Evolutionary conservation across 2,888 invertebrate genomes (phyloP).

Genomic region (Drosophila koepferae): DNA sequence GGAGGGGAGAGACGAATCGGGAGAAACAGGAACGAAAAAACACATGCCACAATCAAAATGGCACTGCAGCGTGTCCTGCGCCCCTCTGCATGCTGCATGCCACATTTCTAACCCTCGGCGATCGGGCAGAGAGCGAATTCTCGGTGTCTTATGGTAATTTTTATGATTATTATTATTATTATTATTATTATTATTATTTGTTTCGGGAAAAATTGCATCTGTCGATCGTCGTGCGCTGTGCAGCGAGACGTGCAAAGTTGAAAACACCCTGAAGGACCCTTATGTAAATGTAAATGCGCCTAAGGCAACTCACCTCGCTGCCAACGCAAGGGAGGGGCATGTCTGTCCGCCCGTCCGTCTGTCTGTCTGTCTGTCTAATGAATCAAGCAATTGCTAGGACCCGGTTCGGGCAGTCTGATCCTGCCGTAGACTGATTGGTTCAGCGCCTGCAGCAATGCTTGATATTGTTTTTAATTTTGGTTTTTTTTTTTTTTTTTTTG

Average conservation of each 20-base stretch:
- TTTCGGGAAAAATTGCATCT: constrained; percentile 69
- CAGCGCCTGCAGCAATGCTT: constrained; percentile 32
- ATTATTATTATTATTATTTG: constrained; percentile 66
- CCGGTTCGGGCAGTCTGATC: constrained; percentile 19
- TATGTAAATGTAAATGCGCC: constrained; percentile 30
- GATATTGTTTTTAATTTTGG: constrained; percentile 23
- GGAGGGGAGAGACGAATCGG: neutral
- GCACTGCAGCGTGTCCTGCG: constrained; percentile 34
- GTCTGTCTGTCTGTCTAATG: neutral
- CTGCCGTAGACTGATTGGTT: constrained; percentile 24
- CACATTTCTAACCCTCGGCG: constrained; percentile 7
- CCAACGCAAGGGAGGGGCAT: neutral
- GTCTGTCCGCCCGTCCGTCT: neutral
- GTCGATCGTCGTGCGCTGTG: constrained; percentile 53
- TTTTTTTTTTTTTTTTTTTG: constrained; percentile 11
- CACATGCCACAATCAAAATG: constrained; percentile 76
- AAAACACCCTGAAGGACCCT: constrained; percentile 61
- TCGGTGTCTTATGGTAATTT: constrained; percentile 78
- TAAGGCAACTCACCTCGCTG: constrained; percentile 1
- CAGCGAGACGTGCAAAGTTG: constrained; percentile 76
- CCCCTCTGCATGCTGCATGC: constrained; percentile 13
- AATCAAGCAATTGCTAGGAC: constrained; percentile 22
- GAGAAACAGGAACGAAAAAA: constrained; percentile 35
- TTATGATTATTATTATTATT: constrained; percentile 67
- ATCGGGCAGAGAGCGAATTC: constrained; percentile 7